Conservation (phyloP, 30 jellyfish, hydroid and myxozoan species). For the Chironex yamaguchii region DNA sequence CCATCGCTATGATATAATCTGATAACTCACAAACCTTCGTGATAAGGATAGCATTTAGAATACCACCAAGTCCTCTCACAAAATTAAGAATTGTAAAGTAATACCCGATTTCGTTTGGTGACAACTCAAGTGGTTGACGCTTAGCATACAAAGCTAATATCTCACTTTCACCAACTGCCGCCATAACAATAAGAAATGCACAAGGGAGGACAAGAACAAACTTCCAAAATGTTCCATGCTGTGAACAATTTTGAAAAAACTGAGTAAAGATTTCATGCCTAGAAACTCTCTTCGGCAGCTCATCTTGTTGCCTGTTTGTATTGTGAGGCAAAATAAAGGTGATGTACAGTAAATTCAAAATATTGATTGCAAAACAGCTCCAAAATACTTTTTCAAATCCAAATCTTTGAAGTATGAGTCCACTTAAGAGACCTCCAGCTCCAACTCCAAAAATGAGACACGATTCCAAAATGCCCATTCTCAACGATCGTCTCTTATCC, state of each 20-base stretch:
- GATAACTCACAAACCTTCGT: constrained; percentile 25
- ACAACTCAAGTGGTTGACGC: constrained; percentile 55
- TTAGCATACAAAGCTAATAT: constrained; percentile 31
- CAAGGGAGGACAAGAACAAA: constrained; percentile 21
- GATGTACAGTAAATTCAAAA: constrained; percentile 30
- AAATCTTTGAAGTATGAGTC: constrained; percentile 19
- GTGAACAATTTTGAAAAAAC: background rate
- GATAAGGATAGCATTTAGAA: constrained; percentile 18
- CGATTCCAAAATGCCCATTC: constrained; percentile 63
- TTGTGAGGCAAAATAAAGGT: constrained; percentile 46
- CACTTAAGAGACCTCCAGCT: constrained; percentile 45
- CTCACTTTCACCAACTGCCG: constrained; percentile 64
- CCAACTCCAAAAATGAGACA: constrained; percentile 45
- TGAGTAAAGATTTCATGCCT: no score
- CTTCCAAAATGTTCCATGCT: background rate
- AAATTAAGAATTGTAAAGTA: constrained; percentile 25
- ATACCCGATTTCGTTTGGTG: constrained; percentile 56
- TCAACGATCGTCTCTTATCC: constrained; percentile 29
- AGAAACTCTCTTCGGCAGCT: no score
- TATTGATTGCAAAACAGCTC: constrained; percentile 1
- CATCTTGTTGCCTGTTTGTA: background rate
- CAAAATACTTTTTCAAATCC: constrained; percentile 52
- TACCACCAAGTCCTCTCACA: constrained; percentile 52
- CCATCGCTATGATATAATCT: constrained; percentile 17
- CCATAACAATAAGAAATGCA: constrained; percentile 47